A percentile compares a stretch with the other conserved stretches of the same genome.
phyloP scores from a whole-genome alignment of 1,140 invertebrate genomes.

The Zaprionus ghesquierei region DNA sequence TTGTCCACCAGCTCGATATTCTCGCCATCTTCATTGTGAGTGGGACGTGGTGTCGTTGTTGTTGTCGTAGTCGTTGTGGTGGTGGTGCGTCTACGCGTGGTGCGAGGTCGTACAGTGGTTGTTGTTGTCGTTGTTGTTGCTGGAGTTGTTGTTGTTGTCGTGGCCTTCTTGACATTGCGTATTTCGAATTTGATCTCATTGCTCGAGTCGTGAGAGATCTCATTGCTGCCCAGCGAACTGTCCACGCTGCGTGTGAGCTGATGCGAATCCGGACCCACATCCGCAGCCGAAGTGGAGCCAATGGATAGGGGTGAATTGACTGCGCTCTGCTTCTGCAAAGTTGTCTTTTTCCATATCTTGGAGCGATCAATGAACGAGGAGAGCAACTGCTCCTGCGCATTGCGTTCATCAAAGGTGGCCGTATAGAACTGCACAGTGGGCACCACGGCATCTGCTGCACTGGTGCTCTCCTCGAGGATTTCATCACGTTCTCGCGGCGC shows the following conservation, averaged over 20 bases:
- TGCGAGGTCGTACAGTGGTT: conserved; percentile 83
- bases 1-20: conserved; percentile 86
- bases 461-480: conserved; percentile 78
- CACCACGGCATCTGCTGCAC: conserved; percentile 53
- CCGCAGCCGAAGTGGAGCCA: conserved; percentile 14
- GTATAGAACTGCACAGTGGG: conserved; percentile 81
- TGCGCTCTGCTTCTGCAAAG: conserved; percentile 38
- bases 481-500: conserved; percentile 70
- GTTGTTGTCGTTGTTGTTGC: conserved; percentile 83
- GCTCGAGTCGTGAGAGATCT: conserved; percentile 64
- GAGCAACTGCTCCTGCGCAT: conserved; percentile 72
- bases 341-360: conserved; percentile 72
- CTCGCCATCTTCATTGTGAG: conserved; percentile 86
- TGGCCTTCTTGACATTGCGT: conserved; percentile 55
- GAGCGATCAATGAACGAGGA: conserved; percentile 76
- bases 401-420: conserved; percentile 75
- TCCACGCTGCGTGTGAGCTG: conserved; percentile 69
- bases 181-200: conserved; percentile 81
- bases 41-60: conserved; percentile 85
- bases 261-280: conserved; percentile 37
- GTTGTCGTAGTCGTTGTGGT: conserved; percentile 83
- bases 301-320: conserved; percentile 3
- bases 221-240: conserved; percentile 61
- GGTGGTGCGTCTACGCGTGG: conserved; percentile 84
- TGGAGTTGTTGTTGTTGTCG: conserved; percentile 27